A percentile compares a stretch with the other conserved stretches of the same genome.
Conservation (phyloP, 2,113 vertebrate genomes). For the Urocitellus parryii region DNA sequence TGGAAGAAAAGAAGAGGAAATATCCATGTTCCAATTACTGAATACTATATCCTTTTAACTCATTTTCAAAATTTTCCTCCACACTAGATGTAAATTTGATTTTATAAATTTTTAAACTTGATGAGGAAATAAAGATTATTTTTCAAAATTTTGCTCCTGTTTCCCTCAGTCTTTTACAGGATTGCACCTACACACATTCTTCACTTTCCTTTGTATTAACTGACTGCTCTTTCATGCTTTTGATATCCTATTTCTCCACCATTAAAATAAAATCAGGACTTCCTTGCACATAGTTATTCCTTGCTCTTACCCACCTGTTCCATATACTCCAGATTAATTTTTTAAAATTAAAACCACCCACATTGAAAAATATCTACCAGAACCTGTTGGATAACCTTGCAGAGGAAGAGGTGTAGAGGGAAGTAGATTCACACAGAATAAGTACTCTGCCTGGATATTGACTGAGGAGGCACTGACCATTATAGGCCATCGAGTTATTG, state of each 20-base stretch:
- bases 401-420: not conserved
- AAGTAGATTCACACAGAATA: not conserved
- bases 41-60: not conserved
- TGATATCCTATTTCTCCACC: not conserved
- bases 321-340: not conserved
- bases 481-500: not conserved
- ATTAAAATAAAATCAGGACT: not conserved
- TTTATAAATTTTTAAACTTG: not conserved
- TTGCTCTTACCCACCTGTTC: not conserved
- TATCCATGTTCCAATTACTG: not conserved
- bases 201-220: not conserved
- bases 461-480: not conserved
- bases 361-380: not conserved
- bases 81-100: not conserved
- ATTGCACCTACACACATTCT: rapidly evolving
- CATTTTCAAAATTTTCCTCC: not conserved
- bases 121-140: not conserved
- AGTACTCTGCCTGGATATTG: not conserved
- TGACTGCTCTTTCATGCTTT: not conserved
- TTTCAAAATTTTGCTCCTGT: not conserved
- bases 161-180: not conserved
- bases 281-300: not conserved
- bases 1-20: not conserved
- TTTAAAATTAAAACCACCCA: not conserved
- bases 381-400: not conserved